Evolutionary conservation across 2,888 invertebrate species (phyloP).

Genomic region (Clunio marinus): DNA sequence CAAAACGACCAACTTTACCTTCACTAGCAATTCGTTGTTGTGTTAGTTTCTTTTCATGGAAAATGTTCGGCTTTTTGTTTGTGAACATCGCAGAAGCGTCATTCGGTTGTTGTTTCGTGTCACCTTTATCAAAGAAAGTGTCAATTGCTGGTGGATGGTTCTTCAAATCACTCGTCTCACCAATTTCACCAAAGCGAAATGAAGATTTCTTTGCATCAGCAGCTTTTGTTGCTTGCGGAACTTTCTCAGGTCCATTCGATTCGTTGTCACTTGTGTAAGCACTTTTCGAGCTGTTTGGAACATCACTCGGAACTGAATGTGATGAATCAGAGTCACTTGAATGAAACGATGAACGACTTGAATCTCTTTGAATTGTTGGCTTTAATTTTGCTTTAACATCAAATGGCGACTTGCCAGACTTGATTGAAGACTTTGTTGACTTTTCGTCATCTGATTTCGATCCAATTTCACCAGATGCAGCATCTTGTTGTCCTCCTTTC

Average conservation of each 20-base stretch:
- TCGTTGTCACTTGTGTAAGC: slow-evolving; percentile 37
- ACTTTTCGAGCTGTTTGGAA: slow-evolving; percentile 37
- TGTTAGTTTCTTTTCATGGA: slow-evolving; percentile 23
- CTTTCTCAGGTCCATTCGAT: slow-evolving; percentile 27
- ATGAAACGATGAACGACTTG: slow-evolving; percentile 31
- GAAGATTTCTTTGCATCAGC: slow-evolving; percentile 28
- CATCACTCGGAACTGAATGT: slow-evolving; percentile 38
- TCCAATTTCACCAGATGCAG: background rate
- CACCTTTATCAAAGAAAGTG: slow-evolving; percentile 33
- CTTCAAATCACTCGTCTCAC: slow-evolving; percentile 17
- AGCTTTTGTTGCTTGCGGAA: background rate
- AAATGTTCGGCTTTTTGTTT: slow-evolving; percentile 24
- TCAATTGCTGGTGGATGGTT: background rate
- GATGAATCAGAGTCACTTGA: slow-evolving; percentile 34
- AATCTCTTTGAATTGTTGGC: slow-evolving; percentile 18
- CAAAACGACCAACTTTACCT: slow-evolving; percentile 43
- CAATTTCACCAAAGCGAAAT: slow-evolving; percentile 26
- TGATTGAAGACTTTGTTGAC: slow-evolving; percentile 31
- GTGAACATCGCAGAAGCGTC: slow-evolving; percentile 11
- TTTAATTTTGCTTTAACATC: slow-evolving; percentile 26
- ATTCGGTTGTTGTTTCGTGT: background rate
- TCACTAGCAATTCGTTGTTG: background rate
- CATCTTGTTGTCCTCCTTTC: slow-evolving; percentile 43
- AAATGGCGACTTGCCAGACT: slow-evolving; percentile 24
- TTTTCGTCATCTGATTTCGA: slow-evolving; percentile 38